These are phyloP conservation scores for Trichoplusia ni DNA, from an alignment of 1,140 invertebrate species.

Conservation along the genomic window DNA sequence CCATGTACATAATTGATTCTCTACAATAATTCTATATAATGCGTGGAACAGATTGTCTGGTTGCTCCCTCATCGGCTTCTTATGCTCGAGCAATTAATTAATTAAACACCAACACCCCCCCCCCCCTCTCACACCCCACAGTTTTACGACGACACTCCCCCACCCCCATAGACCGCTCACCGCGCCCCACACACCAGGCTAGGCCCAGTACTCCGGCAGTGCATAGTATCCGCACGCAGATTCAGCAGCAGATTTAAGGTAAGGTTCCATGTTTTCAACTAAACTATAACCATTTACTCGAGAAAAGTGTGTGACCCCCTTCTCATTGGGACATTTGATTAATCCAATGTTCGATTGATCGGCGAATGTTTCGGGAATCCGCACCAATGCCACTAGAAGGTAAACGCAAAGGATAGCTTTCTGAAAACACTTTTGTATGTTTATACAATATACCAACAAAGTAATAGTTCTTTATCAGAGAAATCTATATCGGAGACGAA, in stretches of 20 bases:
- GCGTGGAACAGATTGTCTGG: neutral
- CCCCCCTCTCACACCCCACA: neutral
- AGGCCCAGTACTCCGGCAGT: neutral
- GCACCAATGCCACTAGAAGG: neutral
- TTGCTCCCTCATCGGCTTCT: constrained; percentile 2
- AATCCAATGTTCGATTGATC: neutral
- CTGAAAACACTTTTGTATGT: no score
- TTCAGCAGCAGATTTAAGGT: no score
- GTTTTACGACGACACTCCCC: no score
- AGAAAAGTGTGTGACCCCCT: no score
- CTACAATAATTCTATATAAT: neutral
- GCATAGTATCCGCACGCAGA: neutral
- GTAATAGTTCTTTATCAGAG: no score
- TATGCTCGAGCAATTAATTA: constrained; percentile 18
- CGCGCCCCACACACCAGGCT: neutral
- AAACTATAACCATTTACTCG: no score
- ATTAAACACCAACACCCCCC: neutral
- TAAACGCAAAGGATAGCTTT: neutral
- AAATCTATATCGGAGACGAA: no score
- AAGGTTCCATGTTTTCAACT: no score
- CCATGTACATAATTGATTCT: neutral
- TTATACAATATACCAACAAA: no score
- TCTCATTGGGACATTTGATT: neutral
- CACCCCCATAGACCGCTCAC: neutral
- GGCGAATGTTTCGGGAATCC: neutral